A percentile compares a stretch with the other conserved stretches of the same genome.
Evolutionary conservation across 30 jellyfish, hydroid and myxozoan genomes (phyloP).

Genomic region (Clytia hemisphaerica): DNA sequence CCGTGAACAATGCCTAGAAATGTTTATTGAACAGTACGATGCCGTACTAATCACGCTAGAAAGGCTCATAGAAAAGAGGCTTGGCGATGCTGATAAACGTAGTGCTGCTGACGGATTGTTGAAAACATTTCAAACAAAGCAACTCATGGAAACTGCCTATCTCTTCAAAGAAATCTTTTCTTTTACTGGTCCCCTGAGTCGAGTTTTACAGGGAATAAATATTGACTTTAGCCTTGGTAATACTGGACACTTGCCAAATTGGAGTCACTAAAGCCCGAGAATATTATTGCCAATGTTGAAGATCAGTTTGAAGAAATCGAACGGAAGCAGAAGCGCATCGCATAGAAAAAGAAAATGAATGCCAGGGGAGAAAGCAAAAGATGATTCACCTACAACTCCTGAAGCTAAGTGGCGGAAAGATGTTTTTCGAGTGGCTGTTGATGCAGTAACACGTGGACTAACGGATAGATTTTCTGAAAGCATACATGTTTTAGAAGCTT

Average conservation of each 20-base stretch:
- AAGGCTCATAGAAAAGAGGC: slow-evolving; percentile 24
- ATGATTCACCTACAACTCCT: slow-evolving; percentile 29
- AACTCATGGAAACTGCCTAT: slow-evolving; percentile 46
- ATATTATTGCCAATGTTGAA: slow-evolving; percentile 20
- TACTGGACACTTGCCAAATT: too few species aligned
- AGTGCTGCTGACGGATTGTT: slow-evolving; percentile 41
- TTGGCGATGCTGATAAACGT: slow-evolving; percentile 37
- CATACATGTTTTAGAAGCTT: slow-evolving; percentile 27
- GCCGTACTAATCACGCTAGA: slow-evolving; percentile 18
- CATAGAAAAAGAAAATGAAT: slow-evolving; percentile 24
- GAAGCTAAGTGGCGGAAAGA: slow-evolving; percentile 32
- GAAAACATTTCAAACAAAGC: slow-evolving; percentile 37
- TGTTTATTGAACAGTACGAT: slow-evolving; percentile 21
- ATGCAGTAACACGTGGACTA: slow-evolving; percentile 35
- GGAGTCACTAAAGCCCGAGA: slow-evolving; percentile 47
- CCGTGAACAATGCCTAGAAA: slow-evolving; percentile 25
- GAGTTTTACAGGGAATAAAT: slow-evolving; percentile 25
- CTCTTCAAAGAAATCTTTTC: slow-evolving; percentile 34
- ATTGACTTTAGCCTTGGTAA: slow-evolving; percentile 39
- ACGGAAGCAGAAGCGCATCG: too few species aligned
- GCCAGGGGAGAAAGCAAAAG: slow-evolving; percentile 40
- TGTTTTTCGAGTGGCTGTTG: slow-evolving; percentile 21
- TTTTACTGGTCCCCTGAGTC: slow-evolving; percentile 45
- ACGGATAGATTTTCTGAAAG: slow-evolving; percentile 21
- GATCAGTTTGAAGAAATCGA: too few species aligned